Percentiles rank a stretch among this genome's conserved stretches.
Conservation (phyloP, 2,888 invertebrate genomes). For the Bhutanitis thaidina region DNA sequence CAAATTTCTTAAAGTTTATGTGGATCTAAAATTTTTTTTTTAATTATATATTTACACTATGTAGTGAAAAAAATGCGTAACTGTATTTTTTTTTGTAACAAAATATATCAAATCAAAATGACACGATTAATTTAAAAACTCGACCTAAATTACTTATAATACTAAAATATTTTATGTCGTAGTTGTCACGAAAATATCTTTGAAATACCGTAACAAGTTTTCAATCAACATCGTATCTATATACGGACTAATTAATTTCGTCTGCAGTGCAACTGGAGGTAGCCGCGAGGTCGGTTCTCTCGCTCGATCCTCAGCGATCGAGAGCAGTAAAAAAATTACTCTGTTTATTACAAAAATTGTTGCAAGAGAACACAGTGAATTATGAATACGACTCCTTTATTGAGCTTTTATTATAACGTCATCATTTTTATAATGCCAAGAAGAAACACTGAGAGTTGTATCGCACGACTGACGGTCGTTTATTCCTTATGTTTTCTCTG, state of each 20-base stretch:
- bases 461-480: slow-evolving; percentile 22
- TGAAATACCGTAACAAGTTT: slow-evolving; percentile 38
- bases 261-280: slow-evolving; percentile 29
- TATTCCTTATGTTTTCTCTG: slow-evolving; percentile 32
- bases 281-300: slow-evolving; percentile 45
- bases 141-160: too few species aligned
- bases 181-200: too few species aligned
- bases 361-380: slow-evolving; percentile 49
- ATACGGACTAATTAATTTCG: slow-evolving; percentile 53
- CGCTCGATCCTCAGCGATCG: slow-evolving; percentile 36
- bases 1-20: too few species aligned
- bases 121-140: too few species aligned
- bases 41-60: too few species aligned
- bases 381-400: slow-evolving; percentile 48
- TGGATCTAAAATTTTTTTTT: too few species aligned
- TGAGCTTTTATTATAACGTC: slow-evolving; percentile 43
- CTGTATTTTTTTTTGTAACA: too few species aligned
- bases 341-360: slow-evolving; percentile 43
- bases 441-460: slow-evolving; percentile 23
- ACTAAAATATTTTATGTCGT: too few species aligned
- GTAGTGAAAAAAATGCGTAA: too few species aligned
- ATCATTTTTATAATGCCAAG: slow-evolving; percentile 50
- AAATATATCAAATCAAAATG: too few species aligned
- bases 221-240: slow-evolving; percentile 40
- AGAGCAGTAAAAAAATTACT: slow-evolving; percentile 35